phyloP scores from a whole-genome alignment of 2,888 invertebrate species.

The Tortrix viridana region DNA sequence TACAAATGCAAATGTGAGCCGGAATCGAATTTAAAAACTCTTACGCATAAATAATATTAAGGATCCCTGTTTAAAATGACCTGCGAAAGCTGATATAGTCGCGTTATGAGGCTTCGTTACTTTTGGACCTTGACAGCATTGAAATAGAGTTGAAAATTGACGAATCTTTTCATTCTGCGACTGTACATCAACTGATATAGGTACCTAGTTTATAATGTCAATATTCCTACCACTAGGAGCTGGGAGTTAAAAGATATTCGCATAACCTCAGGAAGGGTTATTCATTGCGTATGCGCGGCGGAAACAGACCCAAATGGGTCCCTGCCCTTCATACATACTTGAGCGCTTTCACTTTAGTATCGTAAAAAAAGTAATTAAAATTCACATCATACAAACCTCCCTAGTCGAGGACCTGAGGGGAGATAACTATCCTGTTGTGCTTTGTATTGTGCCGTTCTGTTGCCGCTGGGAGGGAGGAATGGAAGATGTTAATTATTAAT shows the following conservation, averaged over 20 bases:
- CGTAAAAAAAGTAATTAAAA: slow-evolving; percentile 81
- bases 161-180: too few species aligned
- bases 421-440: slow-evolving; percentile 67
- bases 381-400: slow-evolving; percentile 67
- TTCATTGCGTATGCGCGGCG: slow-evolving; percentile 69
- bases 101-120: too few species aligned
- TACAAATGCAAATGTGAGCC: too few species aligned
- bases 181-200: too few species aligned
- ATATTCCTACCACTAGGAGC: too few species aligned
- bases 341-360: slow-evolving; percentile 70
- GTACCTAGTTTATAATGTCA: too few species aligned
- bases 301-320: slow-evolving; percentile 66
- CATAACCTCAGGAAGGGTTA: slow-evolving; percentile 60
- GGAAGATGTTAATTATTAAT: not conserved
- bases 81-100: too few species aligned
- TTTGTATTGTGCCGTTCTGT: slow-evolving; percentile 11
- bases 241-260: slow-evolving; percentile 36
- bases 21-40: too few species aligned
- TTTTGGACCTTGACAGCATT: too few species aligned
- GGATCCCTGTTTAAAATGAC: too few species aligned
- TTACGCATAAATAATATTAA: too few species aligned
- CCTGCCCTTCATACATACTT: slow-evolving; percentile 73
- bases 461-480: not conserved
- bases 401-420: slow-evolving; percentile 56
- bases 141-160: too few species aligned